Evolutionary conservation across 2,888 invertebrate species (phyloP).

Genomic region (Flexamia atlantica): DNA sequence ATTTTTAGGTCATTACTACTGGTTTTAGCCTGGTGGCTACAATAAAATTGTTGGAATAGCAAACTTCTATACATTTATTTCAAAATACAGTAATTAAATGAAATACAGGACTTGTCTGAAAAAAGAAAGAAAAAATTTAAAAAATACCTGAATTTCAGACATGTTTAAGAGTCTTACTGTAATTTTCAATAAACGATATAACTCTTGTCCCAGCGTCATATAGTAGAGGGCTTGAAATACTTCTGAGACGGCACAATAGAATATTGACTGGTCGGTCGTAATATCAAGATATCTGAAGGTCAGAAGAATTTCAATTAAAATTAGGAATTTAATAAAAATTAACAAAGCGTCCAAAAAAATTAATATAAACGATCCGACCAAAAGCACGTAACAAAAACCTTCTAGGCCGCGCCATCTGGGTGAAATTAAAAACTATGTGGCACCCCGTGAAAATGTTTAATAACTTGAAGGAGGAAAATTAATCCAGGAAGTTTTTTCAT

Average conservation of each 20-base stretch:
- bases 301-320: constrained; percentile 57
- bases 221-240: constrained; percentile 23
- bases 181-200: not conserved
- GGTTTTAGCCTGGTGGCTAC: too few species aligned
- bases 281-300: constrained; percentile 48
- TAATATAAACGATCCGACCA: constrained; percentile 54
- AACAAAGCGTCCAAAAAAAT: constrained; percentile 59
- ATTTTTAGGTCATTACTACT: too few species aligned
- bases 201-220: not conserved
- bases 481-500: constrained; percentile 63
- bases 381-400: constrained; percentile 55
- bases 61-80: too few species aligned
- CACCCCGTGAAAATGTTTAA: constrained; percentile 61
- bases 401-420: constrained; percentile 49
- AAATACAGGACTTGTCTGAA: too few species aligned
- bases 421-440: constrained; percentile 54
- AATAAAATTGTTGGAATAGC: too few species aligned
- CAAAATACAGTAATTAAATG: too few species aligned
- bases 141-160: too few species aligned
- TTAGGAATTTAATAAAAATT: constrained; percentile 59
- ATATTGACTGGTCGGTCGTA: constrained; percentile 33
- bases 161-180: too few species aligned
- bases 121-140: too few species aligned
- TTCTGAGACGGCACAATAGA: constrained; percentile 44
- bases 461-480: constrained; percentile 63